phyloP scores from a whole-genome alignment of 30 jellyfish, hydroid and myxozoan genomes.

The Catostylus mosaicus region DNA sequence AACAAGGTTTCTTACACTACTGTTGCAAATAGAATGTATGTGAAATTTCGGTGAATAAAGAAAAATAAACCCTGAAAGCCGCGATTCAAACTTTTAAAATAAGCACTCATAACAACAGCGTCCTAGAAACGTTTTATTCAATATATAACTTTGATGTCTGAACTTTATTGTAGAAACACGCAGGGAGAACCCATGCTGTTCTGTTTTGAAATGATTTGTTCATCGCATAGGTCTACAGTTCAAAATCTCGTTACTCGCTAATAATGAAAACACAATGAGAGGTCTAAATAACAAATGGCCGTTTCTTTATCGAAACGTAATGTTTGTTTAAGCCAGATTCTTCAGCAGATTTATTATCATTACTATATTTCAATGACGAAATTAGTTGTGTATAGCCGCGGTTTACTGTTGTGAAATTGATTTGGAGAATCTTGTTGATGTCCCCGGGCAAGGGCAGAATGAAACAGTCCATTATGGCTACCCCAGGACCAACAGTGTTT shows the following conservation, averaged over 20 bases:
- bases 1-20: not conserved
- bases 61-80: no score
- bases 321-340: not conserved
- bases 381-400: no score
- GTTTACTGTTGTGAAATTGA: no score
- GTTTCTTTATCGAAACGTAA: conserved; percentile 6
- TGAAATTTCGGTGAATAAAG: not conserved
- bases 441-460: no score
- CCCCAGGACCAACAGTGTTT: no score
- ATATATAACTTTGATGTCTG: not conserved
- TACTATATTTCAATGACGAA: no score
- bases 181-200: not conserved
- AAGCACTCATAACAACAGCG: not conserved
- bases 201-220: not conserved
- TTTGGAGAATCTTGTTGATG: no score
- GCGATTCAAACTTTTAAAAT: not conserved
- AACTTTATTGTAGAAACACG: not conserved
- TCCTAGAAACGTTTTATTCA: not conserved
- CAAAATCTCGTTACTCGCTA: conserved; percentile 8
- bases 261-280: not conserved
- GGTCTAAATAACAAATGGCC: not conserved
- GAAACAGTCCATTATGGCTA: no score
- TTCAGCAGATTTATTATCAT: not conserved
- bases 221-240: not conserved
- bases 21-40: not conserved